Conservation (phyloP, 2,888 invertebrate genomes). For the Catotricha subobsoleta region DNA sequence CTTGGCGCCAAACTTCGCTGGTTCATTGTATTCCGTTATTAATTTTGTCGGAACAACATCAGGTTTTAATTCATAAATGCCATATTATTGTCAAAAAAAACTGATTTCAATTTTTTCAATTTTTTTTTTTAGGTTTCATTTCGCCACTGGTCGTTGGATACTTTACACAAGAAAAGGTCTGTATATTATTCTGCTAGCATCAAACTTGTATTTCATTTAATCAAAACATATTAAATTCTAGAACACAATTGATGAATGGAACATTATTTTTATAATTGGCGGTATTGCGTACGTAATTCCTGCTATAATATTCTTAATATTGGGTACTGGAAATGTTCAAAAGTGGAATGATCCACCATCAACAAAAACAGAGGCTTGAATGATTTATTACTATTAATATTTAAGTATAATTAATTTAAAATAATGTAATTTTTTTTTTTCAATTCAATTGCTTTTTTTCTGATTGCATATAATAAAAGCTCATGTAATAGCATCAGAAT, state of each 20-base stretch:
- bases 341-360: slow-evolving; percentile 55
- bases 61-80: slow-evolving; percentile 54
- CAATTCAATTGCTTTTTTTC: too few species aligned
- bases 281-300: slow-evolving; percentile 48
- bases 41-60: slow-evolving; percentile 52
- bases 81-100: too few species aligned
- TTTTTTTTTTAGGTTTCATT: too few species aligned
- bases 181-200: not conserved
- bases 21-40: slow-evolving; percentile 52
- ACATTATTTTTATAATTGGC: slow-evolving; percentile 52
- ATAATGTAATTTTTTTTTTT: too few species aligned
- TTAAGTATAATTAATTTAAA: too few species aligned
- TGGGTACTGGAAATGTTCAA: slow-evolving; percentile 53
- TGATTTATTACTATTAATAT: too few species aligned
- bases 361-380: too few species aligned
- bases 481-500: too few species aligned
- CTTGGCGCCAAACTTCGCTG: slow-evolving; percentile 54
- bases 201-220: not conserved
- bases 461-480: too few species aligned
- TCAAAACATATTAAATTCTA: slow-evolving; percentile 23
- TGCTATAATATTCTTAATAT: slow-evolving; percentile 47
- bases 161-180: slow-evolving; percentile 34
- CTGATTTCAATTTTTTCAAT: too few species aligned
- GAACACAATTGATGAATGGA: slow-evolving; percentile 63
- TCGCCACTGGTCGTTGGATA: slow-evolving; percentile 41